These are phyloP conservation scores for Halocynthia roretzi DNA, from an alignment of 23 tunicate genomes.

Conservation along the genomic window DNA sequence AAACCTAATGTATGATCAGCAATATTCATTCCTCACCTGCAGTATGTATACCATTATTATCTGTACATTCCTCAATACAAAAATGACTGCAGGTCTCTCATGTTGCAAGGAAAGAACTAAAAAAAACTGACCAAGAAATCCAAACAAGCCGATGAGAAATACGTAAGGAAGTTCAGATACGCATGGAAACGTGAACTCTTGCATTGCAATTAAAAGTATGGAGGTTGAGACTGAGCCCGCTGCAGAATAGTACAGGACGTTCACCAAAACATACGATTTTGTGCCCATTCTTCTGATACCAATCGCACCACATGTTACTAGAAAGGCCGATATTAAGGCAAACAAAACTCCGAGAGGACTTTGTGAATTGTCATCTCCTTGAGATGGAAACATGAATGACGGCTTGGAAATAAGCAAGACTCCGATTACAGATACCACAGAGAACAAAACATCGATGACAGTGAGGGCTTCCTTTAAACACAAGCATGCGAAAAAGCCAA, in stretches of 20 bases:
- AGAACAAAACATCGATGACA: constrained; percentile 36
- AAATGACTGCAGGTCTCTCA: constrained; percentile 57
- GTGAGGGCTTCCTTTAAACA: constrained; percentile 45
- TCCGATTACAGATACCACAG: constrained; percentile 33
- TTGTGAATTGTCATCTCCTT: neutral
- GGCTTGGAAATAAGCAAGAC: constrained; percentile 51
- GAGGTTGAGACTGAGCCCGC: constrained; percentile 31
- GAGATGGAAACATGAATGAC: constrained; percentile 33
- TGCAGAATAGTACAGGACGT: constrained; percentile 53
- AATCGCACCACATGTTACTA: constrained; percentile 19
- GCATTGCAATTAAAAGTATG: constrained; percentile 7
- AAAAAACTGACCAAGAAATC: constrained; percentile 45
- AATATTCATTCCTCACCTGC: constrained; percentile 40
- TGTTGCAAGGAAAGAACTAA: constrained; percentile 39
- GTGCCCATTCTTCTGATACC: constrained; percentile 36
- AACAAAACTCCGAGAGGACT: constrained; percentile 28
- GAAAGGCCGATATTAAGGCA: constrained; percentile 29
- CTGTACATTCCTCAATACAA: constrained; percentile 49
- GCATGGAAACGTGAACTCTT: constrained; percentile 47
- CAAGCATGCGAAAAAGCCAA: constrained; percentile 23
- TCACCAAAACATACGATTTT: constrained; percentile 32
- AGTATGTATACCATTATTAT: constrained; percentile 51
- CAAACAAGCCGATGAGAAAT: constrained; percentile 39
- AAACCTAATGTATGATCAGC: neutral
- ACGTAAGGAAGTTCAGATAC: constrained; percentile 28